These are phyloP conservation scores for Siniperca knerii DNA, from an alignment of 2,113 vertebrate genomes.

Conservation along the genomic window DNA sequence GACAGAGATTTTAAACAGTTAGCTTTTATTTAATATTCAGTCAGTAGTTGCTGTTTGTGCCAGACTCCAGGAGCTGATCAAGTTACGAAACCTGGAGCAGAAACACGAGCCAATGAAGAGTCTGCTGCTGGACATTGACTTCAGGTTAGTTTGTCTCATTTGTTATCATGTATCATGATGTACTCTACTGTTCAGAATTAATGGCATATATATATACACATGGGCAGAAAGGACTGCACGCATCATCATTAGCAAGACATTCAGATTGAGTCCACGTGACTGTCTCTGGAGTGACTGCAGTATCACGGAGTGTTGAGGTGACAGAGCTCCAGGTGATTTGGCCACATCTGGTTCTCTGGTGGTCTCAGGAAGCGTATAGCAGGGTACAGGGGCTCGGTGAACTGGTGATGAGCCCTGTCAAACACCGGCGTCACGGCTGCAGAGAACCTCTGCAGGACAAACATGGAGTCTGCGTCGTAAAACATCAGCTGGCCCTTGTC, in stretches of 20 bases:
- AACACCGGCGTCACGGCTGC: conserved; percentile 72
- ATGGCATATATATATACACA: not conserved
- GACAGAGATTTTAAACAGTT: not conserved
- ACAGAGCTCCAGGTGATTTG: conserved; percentile 79
- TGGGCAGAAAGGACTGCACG: not conserved
- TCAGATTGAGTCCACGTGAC: not conserved
- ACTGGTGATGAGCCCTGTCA: conserved; percentile 81
- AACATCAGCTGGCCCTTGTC: conserved; percentile 80
- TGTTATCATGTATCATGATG: not conserved
- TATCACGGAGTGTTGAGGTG: conserved; percentile 27
- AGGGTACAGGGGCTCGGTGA: conserved; percentile 81
- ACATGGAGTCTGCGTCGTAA: conserved; percentile 79
- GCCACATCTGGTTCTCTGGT: conserved; percentile 50
- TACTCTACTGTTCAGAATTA: not conserved
- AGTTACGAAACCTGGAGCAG: conserved; percentile 80
- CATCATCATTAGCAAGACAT: not conserved
- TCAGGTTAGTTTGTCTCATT: conserved; percentile 84
- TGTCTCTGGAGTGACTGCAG: not conserved
- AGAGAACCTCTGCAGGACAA: conserved; percentile 80
- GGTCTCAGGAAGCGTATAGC: conserved; percentile 80
- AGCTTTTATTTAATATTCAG: not conserved
- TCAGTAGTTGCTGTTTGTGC: conserved; percentile 44
- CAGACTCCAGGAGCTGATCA: conserved; percentile 95
- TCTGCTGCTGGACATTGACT: conserved; percentile 96
- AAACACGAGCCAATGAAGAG: conserved; percentile 84